Conservation (phyloP, 2,797 vertebrate species). For the Cryptoprocta ferox region DNA sequence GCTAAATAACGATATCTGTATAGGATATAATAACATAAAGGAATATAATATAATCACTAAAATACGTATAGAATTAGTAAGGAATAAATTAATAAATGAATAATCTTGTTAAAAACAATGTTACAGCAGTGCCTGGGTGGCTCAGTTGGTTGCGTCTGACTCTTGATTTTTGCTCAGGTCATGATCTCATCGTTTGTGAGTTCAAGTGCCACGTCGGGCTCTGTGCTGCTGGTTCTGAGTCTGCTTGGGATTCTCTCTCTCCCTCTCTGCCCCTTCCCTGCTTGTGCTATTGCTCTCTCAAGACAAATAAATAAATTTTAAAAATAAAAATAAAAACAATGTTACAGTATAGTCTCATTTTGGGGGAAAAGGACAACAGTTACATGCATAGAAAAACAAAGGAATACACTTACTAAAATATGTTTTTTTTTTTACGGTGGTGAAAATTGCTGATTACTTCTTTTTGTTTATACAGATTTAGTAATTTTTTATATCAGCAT, state of each 20-base stretch:
- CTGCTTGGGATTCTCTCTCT: too few relatives aligned
- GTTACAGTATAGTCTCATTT: neutral
- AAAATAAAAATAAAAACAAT: neutral
- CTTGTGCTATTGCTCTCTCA: too few relatives aligned
- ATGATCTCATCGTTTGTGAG: neutral
- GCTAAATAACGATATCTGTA: neutral
- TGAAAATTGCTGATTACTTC: neutral
- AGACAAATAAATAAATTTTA: too few relatives aligned
- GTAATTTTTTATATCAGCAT: neutral
- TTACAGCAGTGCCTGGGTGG: neutral
- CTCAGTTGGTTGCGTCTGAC: neutral
- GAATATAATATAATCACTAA: neutral
- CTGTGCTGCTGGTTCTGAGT: too few relatives aligned
- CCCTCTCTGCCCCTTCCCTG: too few relatives aligned
- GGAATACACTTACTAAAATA: neutral
- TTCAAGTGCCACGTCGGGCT: too few relatives aligned
- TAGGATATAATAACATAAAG: neutral
- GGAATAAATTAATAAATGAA: neutral
- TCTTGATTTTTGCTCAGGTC: neutral
- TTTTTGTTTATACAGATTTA: neutral
- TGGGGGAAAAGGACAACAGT: neutral
- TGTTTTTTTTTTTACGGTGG: neutral
- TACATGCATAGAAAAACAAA: neutral
- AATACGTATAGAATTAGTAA: neutral
- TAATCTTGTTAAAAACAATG: neutral